These are phyloP conservation scores for Oriolus oriolus DNA, from an alignment of 2,113 vertebrate genomes.

Conservation along the genomic window DNA sequence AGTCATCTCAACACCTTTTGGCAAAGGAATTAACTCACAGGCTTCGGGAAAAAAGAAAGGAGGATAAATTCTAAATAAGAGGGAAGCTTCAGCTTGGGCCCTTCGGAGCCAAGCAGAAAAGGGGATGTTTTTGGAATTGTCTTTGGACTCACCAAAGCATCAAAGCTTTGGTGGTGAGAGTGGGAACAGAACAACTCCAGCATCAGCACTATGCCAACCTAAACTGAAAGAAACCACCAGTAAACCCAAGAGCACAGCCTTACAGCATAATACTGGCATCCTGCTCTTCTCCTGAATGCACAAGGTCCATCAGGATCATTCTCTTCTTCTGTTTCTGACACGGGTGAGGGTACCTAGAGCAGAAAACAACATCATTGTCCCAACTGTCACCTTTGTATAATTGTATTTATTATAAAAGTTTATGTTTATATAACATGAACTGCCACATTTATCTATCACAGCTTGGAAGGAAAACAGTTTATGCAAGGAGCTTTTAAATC, in stretches of 20 bases:
- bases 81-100: neutral
- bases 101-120: neutral
- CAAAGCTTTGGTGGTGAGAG: neutral
- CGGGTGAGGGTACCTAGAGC: constrained; percentile 78
- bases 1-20: neutral
- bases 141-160: neutral
- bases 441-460: neutral
- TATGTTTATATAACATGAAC: fast-evolving
- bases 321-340: constrained; percentile 88
- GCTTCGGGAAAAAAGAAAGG: no score
- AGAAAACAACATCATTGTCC: neutral
- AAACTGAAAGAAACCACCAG: neutral
- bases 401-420: neutral
- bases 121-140: neutral
- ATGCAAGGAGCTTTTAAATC: neutral
- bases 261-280: constrained; percentile 91
- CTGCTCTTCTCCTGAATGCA: constrained; percentile 88
- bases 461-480: neutral
- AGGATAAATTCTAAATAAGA: neutral
- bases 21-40: neutral
- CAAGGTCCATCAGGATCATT: constrained; percentile 87
- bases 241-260: neutral
- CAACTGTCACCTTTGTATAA: fast-evolving
- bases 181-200: neutral
- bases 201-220: neutral